phyloP scores from a whole-genome alignment of 2,113 vertebrate genomes.

The Otis tarda region DNA sequence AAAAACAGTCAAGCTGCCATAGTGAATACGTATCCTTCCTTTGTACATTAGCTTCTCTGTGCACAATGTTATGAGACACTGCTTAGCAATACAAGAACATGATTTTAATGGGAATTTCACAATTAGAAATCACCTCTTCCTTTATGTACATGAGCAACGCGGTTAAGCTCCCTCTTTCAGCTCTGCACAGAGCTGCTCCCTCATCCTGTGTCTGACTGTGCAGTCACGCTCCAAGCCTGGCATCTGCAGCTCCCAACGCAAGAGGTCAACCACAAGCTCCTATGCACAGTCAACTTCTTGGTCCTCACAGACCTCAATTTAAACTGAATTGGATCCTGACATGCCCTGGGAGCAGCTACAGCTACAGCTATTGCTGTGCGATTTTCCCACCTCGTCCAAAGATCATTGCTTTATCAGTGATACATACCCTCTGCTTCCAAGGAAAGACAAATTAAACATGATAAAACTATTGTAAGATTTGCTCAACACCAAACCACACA shows the following conservation, averaged over 20 bases:
- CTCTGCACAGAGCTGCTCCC: neutral
- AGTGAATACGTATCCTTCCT: neutral
- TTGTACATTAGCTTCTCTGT: neutral
- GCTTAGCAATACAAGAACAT: neutral
- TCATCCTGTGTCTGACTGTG: neutral
- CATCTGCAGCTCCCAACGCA: neutral
- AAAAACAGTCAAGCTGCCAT: neutral
- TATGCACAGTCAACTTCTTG: neutral
- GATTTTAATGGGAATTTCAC: neutral
- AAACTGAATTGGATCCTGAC: neutral
- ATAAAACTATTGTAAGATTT: neutral
- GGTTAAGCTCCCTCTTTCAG: neutral
- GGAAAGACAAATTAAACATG: neutral
- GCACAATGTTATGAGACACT: neutral
- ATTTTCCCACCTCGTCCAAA: accelerated
- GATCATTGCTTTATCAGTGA: neutral
- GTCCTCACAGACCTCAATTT: neutral
- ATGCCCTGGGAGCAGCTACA: neutral
- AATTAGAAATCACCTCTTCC: neutral
- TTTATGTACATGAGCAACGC: neutral
- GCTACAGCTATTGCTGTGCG: neutral
- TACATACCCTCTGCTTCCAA: neutral
- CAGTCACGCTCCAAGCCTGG: neutral
- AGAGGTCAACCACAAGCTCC: neutral
- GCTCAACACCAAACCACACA: neutral